Evolutionary conservation across 2,797 vertebrate species (phyloP), one percentile per base, ranked within the genome.

Genomic region (Neostethus bicornis): DNA sequence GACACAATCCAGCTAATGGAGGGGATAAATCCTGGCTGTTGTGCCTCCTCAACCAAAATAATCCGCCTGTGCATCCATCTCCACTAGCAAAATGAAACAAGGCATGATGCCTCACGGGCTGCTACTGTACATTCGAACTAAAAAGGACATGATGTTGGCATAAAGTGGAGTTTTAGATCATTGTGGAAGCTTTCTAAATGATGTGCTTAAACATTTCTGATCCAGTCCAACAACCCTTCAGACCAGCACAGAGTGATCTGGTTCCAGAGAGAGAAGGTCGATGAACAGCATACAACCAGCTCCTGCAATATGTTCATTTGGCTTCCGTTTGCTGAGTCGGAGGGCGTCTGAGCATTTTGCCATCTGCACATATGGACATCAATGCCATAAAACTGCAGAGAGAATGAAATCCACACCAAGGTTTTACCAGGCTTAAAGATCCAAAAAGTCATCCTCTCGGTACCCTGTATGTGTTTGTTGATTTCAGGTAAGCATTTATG

Each of bases 1-100:
- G 68, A 79, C 73, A 70, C 25, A 41, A 77, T 81, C 81, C 72
- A 77, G 72, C 85, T 85, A 84, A 85, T 82, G 75, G 68, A 66
- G 70, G 75, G 81, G 86, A 85, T 85, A 71, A 81, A 85, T 86
- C 70, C 60, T 79, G 59, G 46, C 77, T 70, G 66, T 52, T 56
- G 48, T 13, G 47, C 76, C 60, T 50, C 78, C 64, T 66, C 38
- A 73, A 74, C 63, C 50, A 51, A 29, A 71, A 62, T 83, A 76
- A 85, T 85, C 74, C 79, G 67, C 52, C 58, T 77, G 73, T 70
- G 75, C 68, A 65, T 70, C 51, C 64, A 67, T 65, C 41, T 46
- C 63, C 42, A 47, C 54, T 17, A 29, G 63, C 54, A 59, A 80
- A 83, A 82, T 81, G 66, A 75, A 86, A 68, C 53, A 48, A 61